Evolutionary conservation across 2,797 vertebrate species (phyloP), one percentile per base, ranked within the genome.

Genomic region (Sciurus vulgaris): DNA sequence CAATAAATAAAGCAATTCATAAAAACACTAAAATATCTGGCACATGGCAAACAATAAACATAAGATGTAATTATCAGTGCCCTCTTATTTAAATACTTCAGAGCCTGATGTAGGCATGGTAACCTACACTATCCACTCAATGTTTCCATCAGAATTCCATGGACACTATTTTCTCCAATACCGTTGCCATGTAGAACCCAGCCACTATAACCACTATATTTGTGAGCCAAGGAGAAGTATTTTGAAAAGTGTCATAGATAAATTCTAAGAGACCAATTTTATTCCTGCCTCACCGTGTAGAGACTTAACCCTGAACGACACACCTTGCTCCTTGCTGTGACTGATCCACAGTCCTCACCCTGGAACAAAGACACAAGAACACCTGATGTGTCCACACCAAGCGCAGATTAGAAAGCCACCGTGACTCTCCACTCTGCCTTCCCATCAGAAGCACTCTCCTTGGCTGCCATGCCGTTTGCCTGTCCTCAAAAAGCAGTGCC

Each of bases 1-100:
- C 18, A 61, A 56, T 67, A 82, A 73, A 87, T 51, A 78, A 95
- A 95, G 69, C 33, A 89, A 82, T 24, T 69, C 54, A 96, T 38
- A 69, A 91, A 92, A 91, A 41, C 56, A 61, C 12, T 12, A 87
- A 72, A 81, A 44, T 47, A 44, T 91, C 22, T 72, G 35, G 76
- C 24, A 78, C n/a, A 56, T 5, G 47, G 70, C 38, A 89, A 65
- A 41, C 22, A 82, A 89, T 81, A 93, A 94, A 86, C 33, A 87
- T 44, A 85, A 76, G 5, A 61, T 94, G 4, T 56, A 67, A 41
- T 78, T 79, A 86, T 93, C 83, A 91, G 24, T 24, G 44, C 24
- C 70, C 2, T 86, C 69, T 76, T 78, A 12, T 13, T 83, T 47
- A 72, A 78, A 38, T 51, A 12, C 54, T 74, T 35, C 65, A 76